Percentiles rank a stretch among this genome's conserved stretches.
These are phyloP conservation scores for Puma concolor DNA, from an alignment of 2,113 vertebrate species.

Conservation along the genomic window DNA sequence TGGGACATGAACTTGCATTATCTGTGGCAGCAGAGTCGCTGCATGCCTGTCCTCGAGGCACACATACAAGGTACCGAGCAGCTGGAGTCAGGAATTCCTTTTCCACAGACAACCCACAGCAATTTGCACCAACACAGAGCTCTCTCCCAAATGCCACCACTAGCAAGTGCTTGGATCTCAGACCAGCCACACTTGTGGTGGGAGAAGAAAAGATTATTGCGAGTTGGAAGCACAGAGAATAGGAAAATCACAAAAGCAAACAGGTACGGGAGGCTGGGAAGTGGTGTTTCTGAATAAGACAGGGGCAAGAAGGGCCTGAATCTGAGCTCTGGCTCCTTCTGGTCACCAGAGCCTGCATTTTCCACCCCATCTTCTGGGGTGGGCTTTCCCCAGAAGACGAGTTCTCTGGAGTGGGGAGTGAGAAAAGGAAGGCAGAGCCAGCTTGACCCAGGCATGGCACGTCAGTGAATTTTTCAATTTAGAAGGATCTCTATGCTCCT, in stretches of 20 bases:
- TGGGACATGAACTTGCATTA: background rate
- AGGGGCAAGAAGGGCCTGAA: background rate
- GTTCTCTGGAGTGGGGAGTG: background rate
- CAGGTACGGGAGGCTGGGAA: accelerated
- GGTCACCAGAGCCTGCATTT: background rate
- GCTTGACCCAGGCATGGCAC: accelerated
- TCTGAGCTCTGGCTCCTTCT: background rate
- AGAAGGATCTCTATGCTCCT: background rate
- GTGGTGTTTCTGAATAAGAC: background rate
- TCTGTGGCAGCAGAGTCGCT: background rate
- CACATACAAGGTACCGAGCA: too few relatives aligned
- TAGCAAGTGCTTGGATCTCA: background rate
- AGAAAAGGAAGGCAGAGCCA: background rate
- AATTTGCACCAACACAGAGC: background rate
- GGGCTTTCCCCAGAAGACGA: background rate
- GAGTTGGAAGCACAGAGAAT: background rate
- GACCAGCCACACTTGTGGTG: background rate
- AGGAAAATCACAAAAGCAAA: background rate
- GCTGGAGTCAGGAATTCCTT: background rate
- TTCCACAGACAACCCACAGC: background rate
- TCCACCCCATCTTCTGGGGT: background rate
- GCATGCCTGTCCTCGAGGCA: accelerated
- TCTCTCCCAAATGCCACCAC: background rate
- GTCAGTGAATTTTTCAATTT: too few relatives aligned
- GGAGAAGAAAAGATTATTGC: background rate